Conservation (phyloP, 2,888 invertebrate species). For the Dynastes grantii region DNA sequence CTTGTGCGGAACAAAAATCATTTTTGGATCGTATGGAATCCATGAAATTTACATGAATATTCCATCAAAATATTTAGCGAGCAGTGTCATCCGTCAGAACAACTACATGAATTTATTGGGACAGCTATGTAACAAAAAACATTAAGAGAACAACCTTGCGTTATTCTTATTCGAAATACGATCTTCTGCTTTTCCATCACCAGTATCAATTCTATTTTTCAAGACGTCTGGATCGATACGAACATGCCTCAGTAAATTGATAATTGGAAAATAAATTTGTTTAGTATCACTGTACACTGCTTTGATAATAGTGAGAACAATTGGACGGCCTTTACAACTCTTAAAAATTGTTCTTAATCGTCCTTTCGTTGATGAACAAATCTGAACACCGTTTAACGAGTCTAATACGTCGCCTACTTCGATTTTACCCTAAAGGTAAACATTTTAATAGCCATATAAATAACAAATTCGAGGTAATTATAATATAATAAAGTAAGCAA, state of each 20-base stretch:
- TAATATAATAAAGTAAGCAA: too few relatives aligned
- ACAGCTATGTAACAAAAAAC: neutral
- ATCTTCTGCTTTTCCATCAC: slow-evolving; percentile 27
- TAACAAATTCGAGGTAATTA: too few relatives aligned
- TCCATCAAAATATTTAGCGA: too few relatives aligned
- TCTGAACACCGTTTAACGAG: slow-evolving; percentile 75
- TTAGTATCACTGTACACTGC: slow-evolving; percentile 68
- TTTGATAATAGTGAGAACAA: slow-evolving; percentile 73
- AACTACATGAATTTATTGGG: too few relatives aligned
- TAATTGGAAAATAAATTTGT: slow-evolving; percentile 71
- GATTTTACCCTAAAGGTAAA: slow-evolving; percentile 72
- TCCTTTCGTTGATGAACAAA: slow-evolving; percentile 71
- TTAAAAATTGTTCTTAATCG: slow-evolving; percentile 72
- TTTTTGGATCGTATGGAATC: too few relatives aligned
- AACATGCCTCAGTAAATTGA: slow-evolving; percentile 63
- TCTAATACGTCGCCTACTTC: slow-evolving; percentile 77
- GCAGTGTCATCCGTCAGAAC: too few relatives aligned
- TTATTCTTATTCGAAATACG: slow-evolving; percentile 22
- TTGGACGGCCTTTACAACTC: slow-evolving; percentile 70
- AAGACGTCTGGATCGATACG: slow-evolving; percentile 61
- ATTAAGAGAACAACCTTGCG: slow-evolving; percentile 12
- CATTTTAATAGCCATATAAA: slow-evolving; percentile 18
- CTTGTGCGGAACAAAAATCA: too few relatives aligned
- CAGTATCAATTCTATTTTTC: slow-evolving; percentile 39
- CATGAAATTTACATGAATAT: too few relatives aligned